A percentile compares a stretch with the other conserved stretches of the same genome.
Evolutionary conservation across 2,113 vertebrate genomes (phyloP).

Genomic region (Cyprinodon tularosa): DNA sequence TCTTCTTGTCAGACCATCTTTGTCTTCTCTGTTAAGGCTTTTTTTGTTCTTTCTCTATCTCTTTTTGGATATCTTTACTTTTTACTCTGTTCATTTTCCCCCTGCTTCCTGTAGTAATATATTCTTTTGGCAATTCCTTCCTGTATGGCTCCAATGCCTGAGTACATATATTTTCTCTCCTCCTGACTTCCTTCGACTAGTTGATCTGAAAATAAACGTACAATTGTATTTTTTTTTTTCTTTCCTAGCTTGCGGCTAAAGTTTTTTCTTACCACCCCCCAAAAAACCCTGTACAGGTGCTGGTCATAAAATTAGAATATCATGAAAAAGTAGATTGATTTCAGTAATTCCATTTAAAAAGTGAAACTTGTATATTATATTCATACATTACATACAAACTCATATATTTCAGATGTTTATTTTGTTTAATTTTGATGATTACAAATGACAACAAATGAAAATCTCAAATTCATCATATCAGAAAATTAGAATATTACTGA

Average conservation of each 20-base stretch:
- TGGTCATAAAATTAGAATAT: too few species aligned
- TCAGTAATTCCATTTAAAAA: too few species aligned
- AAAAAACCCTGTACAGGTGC: too few species aligned
- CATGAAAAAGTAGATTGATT: too few species aligned
- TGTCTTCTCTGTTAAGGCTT: constrained; percentile 31
- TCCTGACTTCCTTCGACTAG: neutral
- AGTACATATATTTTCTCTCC: constrained; percentile 10
- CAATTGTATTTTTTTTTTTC: neutral
- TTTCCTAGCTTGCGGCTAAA: constrained; percentile 21
- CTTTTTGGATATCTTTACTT: constrained; percentile 6
- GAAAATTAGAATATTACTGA: too few species aligned
- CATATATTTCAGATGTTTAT: too few species aligned
- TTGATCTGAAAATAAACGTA: constrained; percentile 17
- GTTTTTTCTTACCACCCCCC: neutral
- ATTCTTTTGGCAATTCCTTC: constrained; percentile 7
- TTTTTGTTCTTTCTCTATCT: constrained; percentile 25
- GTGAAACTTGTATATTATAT: too few species aligned
- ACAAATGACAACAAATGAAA: too few species aligned
- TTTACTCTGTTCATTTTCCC: neutral
- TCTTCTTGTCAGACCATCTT: constrained; percentile 52
- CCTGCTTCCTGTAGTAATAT: constrained; percentile 10
- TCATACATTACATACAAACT: too few species aligned
- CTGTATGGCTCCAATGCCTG: constrained; percentile 7
- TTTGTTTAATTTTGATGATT: too few species aligned
- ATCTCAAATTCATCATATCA: too few species aligned